Conservation (phyloP, 2,797 vertebrate species). For the Malacoraja senta region DNA sequence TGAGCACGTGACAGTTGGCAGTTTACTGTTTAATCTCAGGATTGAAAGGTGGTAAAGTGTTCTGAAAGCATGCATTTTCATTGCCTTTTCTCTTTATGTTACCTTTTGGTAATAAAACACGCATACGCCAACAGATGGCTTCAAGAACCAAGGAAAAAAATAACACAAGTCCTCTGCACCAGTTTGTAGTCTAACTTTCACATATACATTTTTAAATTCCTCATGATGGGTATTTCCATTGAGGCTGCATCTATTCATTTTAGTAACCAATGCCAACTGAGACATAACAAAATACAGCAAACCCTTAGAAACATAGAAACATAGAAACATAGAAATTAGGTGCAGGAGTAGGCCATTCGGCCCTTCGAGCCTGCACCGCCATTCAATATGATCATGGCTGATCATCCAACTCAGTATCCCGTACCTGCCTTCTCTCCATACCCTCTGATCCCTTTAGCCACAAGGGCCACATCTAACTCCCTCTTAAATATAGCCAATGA, state of each 20-base stretch:
- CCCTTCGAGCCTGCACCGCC: no score
- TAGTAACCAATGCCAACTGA: neutral
- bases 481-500: no score
- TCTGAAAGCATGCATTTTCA: neutral
- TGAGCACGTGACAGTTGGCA: neutral
- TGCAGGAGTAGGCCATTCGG: no score
- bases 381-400: no score
- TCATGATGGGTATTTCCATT: neutral
- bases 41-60: neutral
- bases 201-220: neutral
- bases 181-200: neutral
- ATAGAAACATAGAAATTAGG: no score
- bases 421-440: no score
- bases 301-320: no score
- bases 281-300: neutral
- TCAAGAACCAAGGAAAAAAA: neutral
- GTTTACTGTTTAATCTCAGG: neutral
- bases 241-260: neutral
- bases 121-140: neutral
- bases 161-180: neutral
- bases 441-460: no score
- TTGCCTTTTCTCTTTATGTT: neutral
- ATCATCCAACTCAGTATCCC: no score
- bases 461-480: no score
- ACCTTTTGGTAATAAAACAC: neutral